Conservation (phyloP, 2,113 vertebrate genomes). For the Varanus salvator region DNA sequence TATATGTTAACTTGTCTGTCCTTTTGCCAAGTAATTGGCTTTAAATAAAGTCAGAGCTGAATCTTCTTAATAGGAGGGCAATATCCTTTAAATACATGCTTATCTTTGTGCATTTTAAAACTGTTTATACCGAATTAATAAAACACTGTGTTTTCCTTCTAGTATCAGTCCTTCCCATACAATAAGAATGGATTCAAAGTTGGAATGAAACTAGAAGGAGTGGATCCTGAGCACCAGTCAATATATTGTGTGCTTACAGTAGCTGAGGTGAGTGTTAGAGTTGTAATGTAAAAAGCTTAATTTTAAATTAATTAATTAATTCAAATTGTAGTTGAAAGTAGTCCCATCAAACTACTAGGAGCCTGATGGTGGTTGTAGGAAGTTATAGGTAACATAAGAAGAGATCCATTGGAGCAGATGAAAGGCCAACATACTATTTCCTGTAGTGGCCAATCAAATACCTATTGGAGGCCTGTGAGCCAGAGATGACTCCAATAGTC, state of each 20-base stretch:
- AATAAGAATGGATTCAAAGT: constrained; percentile 96
- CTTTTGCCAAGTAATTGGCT: background rate
- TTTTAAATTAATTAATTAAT: background rate
- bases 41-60: background rate
- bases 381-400: background rate
- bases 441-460: background rate
- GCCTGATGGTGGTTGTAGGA: background rate
- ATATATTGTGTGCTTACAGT: constrained; percentile 94
- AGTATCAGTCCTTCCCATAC: constrained; percentile 96
- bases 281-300: background rate
- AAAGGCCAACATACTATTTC: background rate
- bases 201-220: constrained; percentile 95
- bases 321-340: background rate
- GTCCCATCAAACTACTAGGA: background rate
- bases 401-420: background rate
- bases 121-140: constrained; percentile 17
- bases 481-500: background rate
- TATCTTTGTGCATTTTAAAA: background rate
- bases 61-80: background rate
- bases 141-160: constrained; percentile 57
- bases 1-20: background rate
- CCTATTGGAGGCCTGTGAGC: background rate
- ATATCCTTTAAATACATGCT: background rate
- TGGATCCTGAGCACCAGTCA: constrained; percentile 94
- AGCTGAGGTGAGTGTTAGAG: constrained; percentile 83